Base-by-base conservation (phyloP, 2,888 invertebrate genomes). In the Parthenolecanium corni region DNA sequence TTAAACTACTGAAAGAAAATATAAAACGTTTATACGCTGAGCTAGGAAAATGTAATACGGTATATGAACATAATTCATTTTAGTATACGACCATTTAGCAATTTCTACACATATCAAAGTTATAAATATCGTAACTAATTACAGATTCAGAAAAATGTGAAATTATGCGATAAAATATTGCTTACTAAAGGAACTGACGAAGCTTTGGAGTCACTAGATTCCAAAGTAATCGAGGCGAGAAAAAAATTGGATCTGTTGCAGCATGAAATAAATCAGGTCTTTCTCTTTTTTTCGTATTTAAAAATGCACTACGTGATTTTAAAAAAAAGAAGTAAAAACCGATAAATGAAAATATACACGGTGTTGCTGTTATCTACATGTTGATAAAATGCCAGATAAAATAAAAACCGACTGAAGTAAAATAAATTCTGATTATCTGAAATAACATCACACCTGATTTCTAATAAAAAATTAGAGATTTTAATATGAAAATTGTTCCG, bases 201-300 rank as follows among this genome's bases (percentile, higher is more conserved):
- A 67, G 78, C 79, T 1, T 71, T 76, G 21, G 74, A 78, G 62
- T 70, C 83, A 66, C 73, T 85, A 64, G 85, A 86, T 70, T 73
- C 84, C 9, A 84, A 85, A 74, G 80, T 83, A 21, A 82, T 81
- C 66, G 85, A 86, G 69, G 79, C 80, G 69, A 77, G 81, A 51
- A 89, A 89, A 72, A 82, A 83, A 70, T 72, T 85, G 65, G 87
- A 89, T 74, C 74, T 89, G 53, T 71, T 86, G 21, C 80, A 80
- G 67, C 86, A 87, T 72, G 81, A 82, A 67, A 82, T 79, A 64
- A 80, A 81, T 70, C 66, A 68, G 68, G 70, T 70, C n/a, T n/a
- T n/a, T n/a, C n/a, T n/a, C n/a, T n/a, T n/a, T n/a, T n/a, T n/a
- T 31, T 31, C 4, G 31, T 9, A 31, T 31, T 31, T 31, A 31